A percentile compares a stretch with the other conserved stretches of the same genome.
These are phyloP conservation scores for Terebella lapidaria DNA, from an alignment of 2,888 invertebrate genomes.

Conservation along the genomic window DNA sequence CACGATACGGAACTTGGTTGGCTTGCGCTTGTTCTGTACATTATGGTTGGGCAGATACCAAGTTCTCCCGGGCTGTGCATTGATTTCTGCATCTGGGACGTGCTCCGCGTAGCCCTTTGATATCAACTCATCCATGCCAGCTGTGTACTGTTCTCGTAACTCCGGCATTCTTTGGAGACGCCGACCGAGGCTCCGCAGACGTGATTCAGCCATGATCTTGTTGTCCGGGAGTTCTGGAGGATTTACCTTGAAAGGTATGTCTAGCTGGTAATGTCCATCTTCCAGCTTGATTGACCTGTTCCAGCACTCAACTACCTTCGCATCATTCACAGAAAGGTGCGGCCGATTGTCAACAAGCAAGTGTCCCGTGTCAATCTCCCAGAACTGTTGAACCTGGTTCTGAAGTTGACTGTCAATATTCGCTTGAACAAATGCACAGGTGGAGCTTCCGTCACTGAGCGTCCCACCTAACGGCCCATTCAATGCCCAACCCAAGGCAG, in stretches of 20 bases:
- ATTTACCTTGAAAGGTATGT: constrained; percentile 1
- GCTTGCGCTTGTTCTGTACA: constrained; percentile 5
- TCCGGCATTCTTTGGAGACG: neutral
- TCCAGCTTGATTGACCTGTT: neutral
- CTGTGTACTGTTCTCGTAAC: neutral
- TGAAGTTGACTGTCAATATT: neutral
- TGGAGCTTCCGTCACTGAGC: neutral
- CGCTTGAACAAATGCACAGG: neutral
- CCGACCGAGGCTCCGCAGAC: neutral
- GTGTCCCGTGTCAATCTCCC: neutral
- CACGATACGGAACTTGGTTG: constrained; percentile 9
- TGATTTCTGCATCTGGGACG: neutral
- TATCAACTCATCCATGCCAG: neutral
- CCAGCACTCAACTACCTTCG: neutral
- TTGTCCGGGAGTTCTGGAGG: constrained; percentile 1
- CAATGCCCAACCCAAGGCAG: neutral
- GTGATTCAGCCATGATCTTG: constrained; percentile 5
- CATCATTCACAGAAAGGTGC: neutral
- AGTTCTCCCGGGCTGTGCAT: neutral
- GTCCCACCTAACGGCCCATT: neutral
- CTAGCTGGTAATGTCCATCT: constrained; percentile 2
- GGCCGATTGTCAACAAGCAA: neutral
- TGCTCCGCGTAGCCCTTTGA: neutral
- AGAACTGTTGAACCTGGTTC: constrained; percentile 1
- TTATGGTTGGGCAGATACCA: constrained; percentile 24